phyloP scores from a whole-genome alignment of 2,888 invertebrate species.

The Imbricaverruca yamaguchii region DNA sequence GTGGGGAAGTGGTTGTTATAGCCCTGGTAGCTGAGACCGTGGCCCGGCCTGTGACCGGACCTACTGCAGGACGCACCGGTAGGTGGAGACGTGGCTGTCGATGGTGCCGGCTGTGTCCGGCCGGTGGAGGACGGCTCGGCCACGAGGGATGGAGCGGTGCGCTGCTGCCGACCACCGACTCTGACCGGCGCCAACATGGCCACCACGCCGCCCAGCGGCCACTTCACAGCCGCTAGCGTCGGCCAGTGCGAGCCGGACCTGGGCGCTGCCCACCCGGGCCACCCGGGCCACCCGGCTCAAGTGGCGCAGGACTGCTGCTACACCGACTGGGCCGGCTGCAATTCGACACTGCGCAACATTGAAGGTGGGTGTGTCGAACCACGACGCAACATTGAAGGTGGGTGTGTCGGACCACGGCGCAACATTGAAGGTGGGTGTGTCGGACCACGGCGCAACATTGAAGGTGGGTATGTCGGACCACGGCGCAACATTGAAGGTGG shows the following conservation, averaged over 20 bases:
- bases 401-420: no score
- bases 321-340: conserved; percentile 9
- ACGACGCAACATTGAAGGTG: no score
- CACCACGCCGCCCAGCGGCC: not conserved
- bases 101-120: not conserved
- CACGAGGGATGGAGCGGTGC: no score
- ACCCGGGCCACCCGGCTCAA: not conserved
- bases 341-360: not conserved
- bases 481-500: not conserved
- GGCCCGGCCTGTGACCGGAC: no score
- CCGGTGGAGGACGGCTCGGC: not conserved
- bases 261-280: not conserved
- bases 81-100: not conserved
- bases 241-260: not conserved
- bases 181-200: not conserved
- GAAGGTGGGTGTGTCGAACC: not conserved
- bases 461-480: no score
- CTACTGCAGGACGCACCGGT: no score
- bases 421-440: not conserved
- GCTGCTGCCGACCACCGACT: not conserved
- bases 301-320: conserved; percentile 8
- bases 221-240: not conserved
- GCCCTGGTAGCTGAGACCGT: no score
- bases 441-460: no score
- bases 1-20: no score